phyloP scores from a whole-genome alignment of 2,888 invertebrate genomes.

The Napeogenes inachia region DNA sequence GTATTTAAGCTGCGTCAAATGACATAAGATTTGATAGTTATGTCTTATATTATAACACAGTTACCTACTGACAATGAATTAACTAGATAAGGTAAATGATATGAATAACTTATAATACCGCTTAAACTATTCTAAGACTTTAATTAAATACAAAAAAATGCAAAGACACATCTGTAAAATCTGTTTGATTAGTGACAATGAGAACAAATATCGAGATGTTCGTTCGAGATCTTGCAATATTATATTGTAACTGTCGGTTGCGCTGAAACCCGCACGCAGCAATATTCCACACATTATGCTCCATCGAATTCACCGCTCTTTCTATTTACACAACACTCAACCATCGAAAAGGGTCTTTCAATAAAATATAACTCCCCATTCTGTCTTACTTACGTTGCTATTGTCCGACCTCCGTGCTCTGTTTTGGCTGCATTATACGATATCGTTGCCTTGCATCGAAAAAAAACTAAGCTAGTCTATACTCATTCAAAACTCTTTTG shows the following conservation, averaged over 20 bases:
- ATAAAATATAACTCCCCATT: slow-evolving; percentile 75
- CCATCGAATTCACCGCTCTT: slow-evolving; percentile 51
- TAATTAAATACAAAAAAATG: not conserved
- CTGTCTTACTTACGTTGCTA: slow-evolving; percentile 61
- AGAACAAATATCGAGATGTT: slow-evolving; percentile 18
- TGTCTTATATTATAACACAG: no score
- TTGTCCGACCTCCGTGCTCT: slow-evolving; percentile 51
- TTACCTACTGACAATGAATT: no score
- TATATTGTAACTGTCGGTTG: slow-evolving; percentile 44
- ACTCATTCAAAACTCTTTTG: slow-evolving; percentile 39
- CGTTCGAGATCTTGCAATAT: slow-evolving; percentile 39
- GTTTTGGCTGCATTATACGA: slow-evolving; percentile 56
- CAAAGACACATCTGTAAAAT: slow-evolving; percentile 5
- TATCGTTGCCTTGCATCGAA: slow-evolving; percentile 47
- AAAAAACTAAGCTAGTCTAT: slow-evolving; percentile 39
- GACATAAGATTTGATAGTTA: no score
- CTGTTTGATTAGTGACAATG: slow-evolving; percentile 10
- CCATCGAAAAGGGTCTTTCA: slow-evolving; percentile 71
- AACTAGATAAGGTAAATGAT: no score
- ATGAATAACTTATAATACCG: no score
- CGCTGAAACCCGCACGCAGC: slow-evolving; percentile 40
- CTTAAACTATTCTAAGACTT: no score
- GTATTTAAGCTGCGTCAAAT: no score
- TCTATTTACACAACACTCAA: slow-evolving; percentile 76
- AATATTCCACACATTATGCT: slow-evolving; percentile 67